Base-by-base conservation (phyloP, 2,797 vertebrate species). In the Periophthalmus magnuspinnatus region DNA sequence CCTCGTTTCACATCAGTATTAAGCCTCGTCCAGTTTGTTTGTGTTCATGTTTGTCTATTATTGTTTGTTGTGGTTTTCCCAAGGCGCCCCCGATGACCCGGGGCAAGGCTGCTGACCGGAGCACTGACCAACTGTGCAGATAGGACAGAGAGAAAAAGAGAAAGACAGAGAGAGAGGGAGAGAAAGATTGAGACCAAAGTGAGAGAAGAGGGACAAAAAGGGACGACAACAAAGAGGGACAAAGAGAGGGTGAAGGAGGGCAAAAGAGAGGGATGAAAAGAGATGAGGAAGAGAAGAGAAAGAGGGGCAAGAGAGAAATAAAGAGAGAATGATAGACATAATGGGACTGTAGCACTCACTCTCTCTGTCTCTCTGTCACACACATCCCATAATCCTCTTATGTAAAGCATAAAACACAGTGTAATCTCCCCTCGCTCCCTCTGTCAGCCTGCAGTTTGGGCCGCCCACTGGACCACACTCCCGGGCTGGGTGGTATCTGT, bases 361-460 rank as follows among this genome's bases (percentile, higher is more conserved):
- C 81, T 81, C 75, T 5, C 54, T 28, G 22, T 50, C 70, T 0
- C 74, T 14, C 76, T 22, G 21, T 1, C 54, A 22, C 54, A 56
- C 11, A 28, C 22, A 24, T 10, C 69, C 45, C 69, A 74, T 93
- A 93, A 93, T 84, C 91, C 86, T 75, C 86, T 92, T 93, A 91
- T 87, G 89, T 87, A 87, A 88, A 91, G 86, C 85, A 90, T 85
- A 82, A 92, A 92, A 93, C 89, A 89, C 78, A 21, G 81, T 79
- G 85, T 92, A 91, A 91, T 88, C 87, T 69, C 65, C 38, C 77
- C 74, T 67, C 67, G 17, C 71, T 68, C 56, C 55, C 74, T 72
- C 71, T 77, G 68, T 72, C 16, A 68, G 47, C 57, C 57, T 55
- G 47, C 62, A 68, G 72, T 83, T 61, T 71, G 78, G 76, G 75